phyloP scores from a whole-genome alignment of 2,888 invertebrate genomes.

The Drosophila nr. perissopoda region DNA sequence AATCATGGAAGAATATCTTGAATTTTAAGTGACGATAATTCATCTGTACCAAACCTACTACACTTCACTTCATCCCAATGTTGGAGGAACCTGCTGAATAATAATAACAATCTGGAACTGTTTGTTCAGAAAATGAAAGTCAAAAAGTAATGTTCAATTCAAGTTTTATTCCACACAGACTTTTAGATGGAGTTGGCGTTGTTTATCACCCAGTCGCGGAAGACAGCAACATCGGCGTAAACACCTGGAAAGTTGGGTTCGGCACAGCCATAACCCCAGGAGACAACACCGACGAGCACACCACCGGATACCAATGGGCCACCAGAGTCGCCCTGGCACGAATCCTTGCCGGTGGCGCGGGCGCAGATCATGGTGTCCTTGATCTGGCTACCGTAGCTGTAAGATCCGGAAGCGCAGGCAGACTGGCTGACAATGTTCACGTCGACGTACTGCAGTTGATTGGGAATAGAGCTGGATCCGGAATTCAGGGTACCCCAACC shows the following conservation, averaged over 20 bases:
- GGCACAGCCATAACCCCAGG: constrained; percentile 81
- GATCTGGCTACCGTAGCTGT: constrained; percentile 71
- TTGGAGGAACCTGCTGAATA: background rate
- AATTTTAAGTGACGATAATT: background rate
- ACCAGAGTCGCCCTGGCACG: constrained; percentile 82
- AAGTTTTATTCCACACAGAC: constrained; percentile 29
- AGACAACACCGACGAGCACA: constrained; percentile 76
- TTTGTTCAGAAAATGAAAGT: background rate
- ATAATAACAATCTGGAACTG: background rate
- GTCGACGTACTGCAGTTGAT: constrained; percentile 85
- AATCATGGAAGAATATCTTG: background rate
- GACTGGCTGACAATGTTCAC: constrained; percentile 82
- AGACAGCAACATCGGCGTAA: constrained; percentile 66
- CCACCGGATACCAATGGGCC: constrained; percentile 75
- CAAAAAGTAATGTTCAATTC: background rate
- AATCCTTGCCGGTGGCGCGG: constrained; percentile 64
- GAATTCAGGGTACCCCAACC: constrained; percentile 55
- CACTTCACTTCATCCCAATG: background rate
- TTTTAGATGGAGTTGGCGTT: constrained; percentile 37
- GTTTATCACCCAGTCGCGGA: constrained; percentile 54
- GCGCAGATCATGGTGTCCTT: constrained; percentile 64
- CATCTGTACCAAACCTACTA: background rate
- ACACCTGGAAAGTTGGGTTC: constrained; percentile 70
- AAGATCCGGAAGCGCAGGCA: constrained; percentile 65
- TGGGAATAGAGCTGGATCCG: constrained; percentile 26